These are phyloP conservation scores for Elaphurus davidianus DNA, from an alignment of 2,113 vertebrate species.

Conservation along the genomic window DNA sequence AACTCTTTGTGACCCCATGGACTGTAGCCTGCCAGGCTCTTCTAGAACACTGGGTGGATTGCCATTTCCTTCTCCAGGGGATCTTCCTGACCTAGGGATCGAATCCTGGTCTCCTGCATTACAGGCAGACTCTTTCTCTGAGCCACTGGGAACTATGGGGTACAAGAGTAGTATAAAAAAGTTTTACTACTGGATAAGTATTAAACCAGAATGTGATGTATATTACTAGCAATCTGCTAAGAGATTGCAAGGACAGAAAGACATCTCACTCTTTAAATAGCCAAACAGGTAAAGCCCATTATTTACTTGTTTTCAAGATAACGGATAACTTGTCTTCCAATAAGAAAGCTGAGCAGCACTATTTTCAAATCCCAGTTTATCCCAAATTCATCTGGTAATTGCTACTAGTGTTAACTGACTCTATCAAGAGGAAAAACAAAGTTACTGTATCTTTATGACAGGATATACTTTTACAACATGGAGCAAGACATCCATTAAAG, in stretches of 20 bases:
- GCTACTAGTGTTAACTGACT: background rate
- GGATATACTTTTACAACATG: background rate
- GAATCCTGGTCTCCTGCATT: accelerated
- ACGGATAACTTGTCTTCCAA: background rate
- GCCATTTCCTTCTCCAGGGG: background rate
- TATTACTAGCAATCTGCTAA: background rate
- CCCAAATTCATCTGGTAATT: background rate
- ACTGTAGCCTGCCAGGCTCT: background rate
- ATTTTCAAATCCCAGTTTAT: background rate
- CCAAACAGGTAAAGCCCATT: background rate
- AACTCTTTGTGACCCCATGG: background rate
- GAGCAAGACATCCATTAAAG: background rate
- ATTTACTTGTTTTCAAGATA: background rate
- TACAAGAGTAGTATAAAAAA: background rate
- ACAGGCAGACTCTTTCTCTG: background rate
- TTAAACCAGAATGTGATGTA: background rate
- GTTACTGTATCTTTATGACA: background rate
- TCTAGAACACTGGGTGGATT: background rate
- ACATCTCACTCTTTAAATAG: background rate
- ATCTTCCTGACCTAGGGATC: background rate
- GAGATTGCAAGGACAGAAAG: background rate
- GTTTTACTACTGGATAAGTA: background rate
- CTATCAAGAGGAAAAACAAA: background rate
- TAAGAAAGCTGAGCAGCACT: background rate
- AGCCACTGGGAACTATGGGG: background rate